A percentile compares a stretch with the other conserved stretches of the same genome.
phyloP scores from a whole-genome alignment of 2,113 vertebrate species.

The Cettia cetti region DNA sequence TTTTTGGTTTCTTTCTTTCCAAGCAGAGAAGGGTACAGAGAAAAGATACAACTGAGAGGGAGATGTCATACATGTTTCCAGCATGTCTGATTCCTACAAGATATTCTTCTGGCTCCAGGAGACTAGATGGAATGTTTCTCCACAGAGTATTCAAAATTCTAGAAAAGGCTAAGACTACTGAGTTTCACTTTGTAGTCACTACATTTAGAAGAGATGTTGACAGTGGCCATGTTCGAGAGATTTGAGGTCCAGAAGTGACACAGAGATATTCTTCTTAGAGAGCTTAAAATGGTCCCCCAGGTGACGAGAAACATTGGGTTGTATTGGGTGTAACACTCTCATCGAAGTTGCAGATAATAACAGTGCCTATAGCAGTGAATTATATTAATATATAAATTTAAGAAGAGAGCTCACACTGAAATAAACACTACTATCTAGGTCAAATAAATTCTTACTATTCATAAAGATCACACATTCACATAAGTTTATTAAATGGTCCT shows the following conservation, averaged over 20 bases:
- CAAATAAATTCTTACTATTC: not conserved
- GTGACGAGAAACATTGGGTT: not conserved
- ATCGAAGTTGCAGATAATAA: not conserved
- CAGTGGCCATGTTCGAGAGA: not conserved
- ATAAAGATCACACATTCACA: not conserved
- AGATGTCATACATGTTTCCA: fast-evolving
- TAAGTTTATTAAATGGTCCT: not conserved
- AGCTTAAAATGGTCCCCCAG: not conserved
- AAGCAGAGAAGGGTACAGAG: not conserved
- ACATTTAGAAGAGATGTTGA: not conserved
- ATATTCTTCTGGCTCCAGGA: not conserved
- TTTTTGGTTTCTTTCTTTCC: not conserved
- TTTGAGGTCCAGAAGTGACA: not conserved
- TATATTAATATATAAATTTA: not conserved
- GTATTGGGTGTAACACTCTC: fast-evolving
- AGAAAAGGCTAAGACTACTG: not conserved
- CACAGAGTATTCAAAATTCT: not conserved
- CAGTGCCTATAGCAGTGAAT: not conserved
- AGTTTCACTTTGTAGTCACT: not conserved
- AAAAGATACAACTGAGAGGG: not conserved
- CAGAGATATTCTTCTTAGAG: not conserved
- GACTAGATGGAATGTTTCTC: not conserved
- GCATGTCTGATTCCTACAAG: not conserved
- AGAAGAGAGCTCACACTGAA: not conserved
- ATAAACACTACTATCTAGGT: not conserved